Conservation (phyloP, 2,888 invertebrate genomes). For the Hirtodrosophila alboralis region DNA sequence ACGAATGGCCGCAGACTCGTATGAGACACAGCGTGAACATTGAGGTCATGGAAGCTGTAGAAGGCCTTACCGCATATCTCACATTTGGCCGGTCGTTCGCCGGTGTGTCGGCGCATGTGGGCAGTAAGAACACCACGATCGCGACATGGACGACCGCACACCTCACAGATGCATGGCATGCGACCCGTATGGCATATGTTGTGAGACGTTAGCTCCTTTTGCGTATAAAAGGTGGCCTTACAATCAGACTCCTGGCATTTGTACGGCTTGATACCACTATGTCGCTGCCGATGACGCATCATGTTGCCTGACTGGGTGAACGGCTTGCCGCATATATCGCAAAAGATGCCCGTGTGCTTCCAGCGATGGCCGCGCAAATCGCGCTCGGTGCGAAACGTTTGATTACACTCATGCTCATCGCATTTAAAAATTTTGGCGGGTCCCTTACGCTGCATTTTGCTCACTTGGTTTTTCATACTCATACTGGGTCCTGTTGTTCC, state of each 20-base stretch:
- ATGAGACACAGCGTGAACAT: slow-evolving; percentile 82
- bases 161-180: slow-evolving; percentile 79
- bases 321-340: slow-evolving; percentile 80
- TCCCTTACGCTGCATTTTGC: slow-evolving; percentile 30
- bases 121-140: slow-evolving; percentile 81
- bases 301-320: slow-evolving; percentile 82
- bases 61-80: slow-evolving; percentile 78
- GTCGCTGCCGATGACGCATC: slow-evolving; percentile 79
- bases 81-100: slow-evolving; percentile 80
- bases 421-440: slow-evolving; percentile 63
- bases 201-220: slow-evolving; percentile 77
- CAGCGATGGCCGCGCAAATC: slow-evolving; percentile 75
- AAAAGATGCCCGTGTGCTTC: slow-evolving; percentile 81
- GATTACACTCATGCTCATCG: slow-evolving; percentile 62
- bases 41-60: slow-evolving; percentile 80
- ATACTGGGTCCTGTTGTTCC: not conserved
- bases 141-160: slow-evolving; percentile 78
- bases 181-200: slow-evolving; percentile 78
- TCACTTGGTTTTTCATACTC: slow-evolving; percentile 1
- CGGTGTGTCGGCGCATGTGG: slow-evolving; percentile 80
- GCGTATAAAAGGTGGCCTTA: slow-evolving; percentile 76
- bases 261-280: slow-evolving; percentile 81
- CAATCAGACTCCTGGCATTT: slow-evolving; percentile 75
- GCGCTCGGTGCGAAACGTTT: slow-evolving; percentile 72
- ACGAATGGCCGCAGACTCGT: slow-evolving; percentile 78